Base-by-base conservation (phyloP, 2,113 vertebrate species). In the Phoenicopterus ruber region DNA sequence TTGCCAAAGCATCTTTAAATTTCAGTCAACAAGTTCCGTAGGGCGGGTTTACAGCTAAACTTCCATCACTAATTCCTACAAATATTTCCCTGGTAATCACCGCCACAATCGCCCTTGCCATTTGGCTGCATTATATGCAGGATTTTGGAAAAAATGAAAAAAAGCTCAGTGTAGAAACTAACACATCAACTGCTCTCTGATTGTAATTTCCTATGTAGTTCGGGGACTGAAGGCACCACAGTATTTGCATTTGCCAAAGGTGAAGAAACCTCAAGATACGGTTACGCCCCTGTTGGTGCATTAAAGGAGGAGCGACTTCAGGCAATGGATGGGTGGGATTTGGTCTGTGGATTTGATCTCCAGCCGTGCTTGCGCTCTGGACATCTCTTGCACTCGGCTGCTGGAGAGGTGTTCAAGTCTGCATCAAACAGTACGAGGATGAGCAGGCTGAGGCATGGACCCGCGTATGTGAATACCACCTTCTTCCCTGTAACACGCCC, bases 401-500 rank as follows among this genome's bases (percentile, higher is more conserved):
- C 79, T 32, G 44, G 24, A 86, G 44, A 54, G 26, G 32, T 34
- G 24, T 29, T 46, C 28, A 40, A n/a, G 55, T 31, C 59, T 57
- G 31, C 47, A 71, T 18, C 62, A 38, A 50, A 17, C 10, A 46
- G n/a, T 4, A 3, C 0, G 1, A 44, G 42, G 36, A 20, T 3
- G 24, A 77, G 28, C 72, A 42, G 21, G 29, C 63, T 59, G 63
- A 38, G 40, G 36, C 36, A 20, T 7, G 36, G 69, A 36, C 7
- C 28, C 0, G 0, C 38, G 32, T 34, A 15, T 24, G 42, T 40
- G 46, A 79, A 47, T 34, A 10, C 10, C 47, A n/a, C n/a, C 26
- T 73, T 63, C 47, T 36, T 69, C 72, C 40, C 62, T 46, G 65
- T 22, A 22, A 32, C 0, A 3, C 7, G 55, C 26, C 40, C 50